Evolutionary conservation across 2,113 vertebrate species (phyloP).

Genomic region (Barnardius zonarius): DNA sequence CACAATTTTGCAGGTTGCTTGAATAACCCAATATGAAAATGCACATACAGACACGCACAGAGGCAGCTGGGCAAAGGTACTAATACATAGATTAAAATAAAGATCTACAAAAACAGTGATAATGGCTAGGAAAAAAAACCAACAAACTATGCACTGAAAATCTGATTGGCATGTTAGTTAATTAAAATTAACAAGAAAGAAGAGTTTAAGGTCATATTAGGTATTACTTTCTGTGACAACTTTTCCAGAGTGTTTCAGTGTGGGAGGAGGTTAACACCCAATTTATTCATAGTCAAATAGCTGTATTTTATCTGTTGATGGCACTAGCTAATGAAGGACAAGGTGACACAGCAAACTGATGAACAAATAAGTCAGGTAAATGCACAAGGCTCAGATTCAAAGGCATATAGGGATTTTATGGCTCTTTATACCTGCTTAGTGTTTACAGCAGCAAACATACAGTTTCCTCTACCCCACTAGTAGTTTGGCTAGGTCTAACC

Average conservation of each 20-base stretch:
- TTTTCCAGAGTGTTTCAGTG: constrained; percentile 66
- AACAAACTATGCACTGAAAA: constrained; percentile 8
- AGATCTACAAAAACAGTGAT: constrained; percentile 66
- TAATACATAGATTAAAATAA: constrained; percentile 69
- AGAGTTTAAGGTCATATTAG: constrained; percentile 59
- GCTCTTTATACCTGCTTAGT: background rate
- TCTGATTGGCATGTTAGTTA: constrained; percentile 68
- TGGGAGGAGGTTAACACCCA: constrained; percentile 53
- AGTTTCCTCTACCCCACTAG: background rate
- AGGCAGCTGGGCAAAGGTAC: constrained; percentile 42
- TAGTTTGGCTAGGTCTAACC: background rate
- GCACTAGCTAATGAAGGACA: constrained; percentile 30
- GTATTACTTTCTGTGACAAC: constrained; percentile 59
- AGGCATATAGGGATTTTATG: background rate
- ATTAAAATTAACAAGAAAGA: constrained; percentile 72
- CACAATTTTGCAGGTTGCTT: background rate
- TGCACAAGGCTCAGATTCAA: background rate
- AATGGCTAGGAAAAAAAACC: constrained; percentile 13
- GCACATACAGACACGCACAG: background rate
- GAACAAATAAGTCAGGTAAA: background rate
- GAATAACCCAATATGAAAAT: background rate
- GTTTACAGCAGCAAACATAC: background rate
- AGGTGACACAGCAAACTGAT: constrained; percentile 5
- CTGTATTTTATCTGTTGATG: constrained; percentile 54
- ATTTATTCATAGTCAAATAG: constrained; percentile 59